Percentiles rank a stretch among this genome's conserved stretches.
These are phyloP conservation scores for Umimayanthus kanabou DNA, from an alignment of 92 coral and sea anemone species.

Conservation along the genomic window DNA sequence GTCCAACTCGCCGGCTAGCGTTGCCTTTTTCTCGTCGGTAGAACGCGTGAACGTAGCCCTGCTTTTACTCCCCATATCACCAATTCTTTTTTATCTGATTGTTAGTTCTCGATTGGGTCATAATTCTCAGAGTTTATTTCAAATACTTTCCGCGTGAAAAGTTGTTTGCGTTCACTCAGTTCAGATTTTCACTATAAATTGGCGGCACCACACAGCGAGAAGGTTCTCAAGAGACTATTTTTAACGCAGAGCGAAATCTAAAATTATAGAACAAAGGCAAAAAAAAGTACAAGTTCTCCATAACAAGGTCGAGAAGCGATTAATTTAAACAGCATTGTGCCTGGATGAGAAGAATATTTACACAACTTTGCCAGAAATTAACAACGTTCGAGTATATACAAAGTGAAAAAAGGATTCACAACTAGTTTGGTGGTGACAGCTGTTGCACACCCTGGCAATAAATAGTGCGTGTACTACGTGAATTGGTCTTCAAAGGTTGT, in stretches of 20 bases:
- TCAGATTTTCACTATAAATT: not conserved
- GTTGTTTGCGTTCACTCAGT: not conserved
- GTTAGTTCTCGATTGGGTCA: not conserved
- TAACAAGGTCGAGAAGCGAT: not conserved
- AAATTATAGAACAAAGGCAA: not conserved
- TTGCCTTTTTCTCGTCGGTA: not conserved
- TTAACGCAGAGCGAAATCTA: not conserved
- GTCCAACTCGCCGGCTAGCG: not conserved
- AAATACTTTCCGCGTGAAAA: not conserved
- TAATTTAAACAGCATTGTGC: not conserved
- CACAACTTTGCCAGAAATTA: not conserved
- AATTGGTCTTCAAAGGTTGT: slow-evolving; percentile 7
- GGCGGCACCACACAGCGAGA: slow-evolving; percentile 8
- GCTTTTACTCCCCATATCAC: too few species aligned
- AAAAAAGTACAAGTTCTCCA: too few species aligned
- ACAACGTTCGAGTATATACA: not conserved
- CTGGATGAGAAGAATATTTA: not conserved
- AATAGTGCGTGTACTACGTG: not conserved
- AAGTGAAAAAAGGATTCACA: not conserved
- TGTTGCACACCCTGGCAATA: slow-evolving; percentile 32
- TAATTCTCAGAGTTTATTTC: not conserved
- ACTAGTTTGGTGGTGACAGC: slow-evolving; percentile 2
- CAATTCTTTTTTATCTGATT: not conserved
- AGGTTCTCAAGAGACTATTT: too few species aligned
- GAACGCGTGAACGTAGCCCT: too few species aligned